Conservation (phyloP, 2,797 vertebrate species). For the Carcharodon carcharias region DNA sequence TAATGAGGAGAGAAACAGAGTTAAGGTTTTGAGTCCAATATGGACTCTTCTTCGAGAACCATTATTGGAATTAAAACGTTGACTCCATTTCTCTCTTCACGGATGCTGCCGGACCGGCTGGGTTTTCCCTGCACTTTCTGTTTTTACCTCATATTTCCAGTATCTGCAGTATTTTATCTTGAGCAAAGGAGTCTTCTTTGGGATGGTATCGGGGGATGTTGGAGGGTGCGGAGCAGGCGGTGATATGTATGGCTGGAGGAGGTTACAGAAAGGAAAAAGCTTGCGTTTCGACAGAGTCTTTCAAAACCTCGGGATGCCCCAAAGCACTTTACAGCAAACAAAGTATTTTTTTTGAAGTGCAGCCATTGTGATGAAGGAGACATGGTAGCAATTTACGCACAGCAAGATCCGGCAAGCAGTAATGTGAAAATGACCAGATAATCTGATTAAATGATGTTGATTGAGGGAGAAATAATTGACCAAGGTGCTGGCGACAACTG, state of each 20-base stretch:
- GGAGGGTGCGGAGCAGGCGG: too few species aligned
- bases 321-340: neutral
- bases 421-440: neutral
- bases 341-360: too few species aligned
- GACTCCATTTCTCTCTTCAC: too few species aligned
- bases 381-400: too few species aligned
- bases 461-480: neutral
- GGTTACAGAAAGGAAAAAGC: neutral
- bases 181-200: neutral
- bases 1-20: too few species aligned
- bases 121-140: too few species aligned
- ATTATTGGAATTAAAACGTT: too few species aligned
- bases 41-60: too few species aligned
- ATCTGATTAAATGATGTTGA: neutral
- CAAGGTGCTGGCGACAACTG: neutral
- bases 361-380: neutral
- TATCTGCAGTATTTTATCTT: too few species aligned
- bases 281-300: neutral
- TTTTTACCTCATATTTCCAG: too few species aligned
- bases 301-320: neutral
- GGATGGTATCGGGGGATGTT: neutral
- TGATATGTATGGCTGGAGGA: neutral
- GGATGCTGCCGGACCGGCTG: too few species aligned
- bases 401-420: neutral
- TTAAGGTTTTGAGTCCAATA: too few species aligned